A percentile compares a stretch with the other conserved stretches of the same genome.
These are phyloP conservation scores for Cladorhizidae sp. DNA, from an alignment of 37 sponge, comb jelly and placozoan species.

Conservation along the genomic window DNA sequence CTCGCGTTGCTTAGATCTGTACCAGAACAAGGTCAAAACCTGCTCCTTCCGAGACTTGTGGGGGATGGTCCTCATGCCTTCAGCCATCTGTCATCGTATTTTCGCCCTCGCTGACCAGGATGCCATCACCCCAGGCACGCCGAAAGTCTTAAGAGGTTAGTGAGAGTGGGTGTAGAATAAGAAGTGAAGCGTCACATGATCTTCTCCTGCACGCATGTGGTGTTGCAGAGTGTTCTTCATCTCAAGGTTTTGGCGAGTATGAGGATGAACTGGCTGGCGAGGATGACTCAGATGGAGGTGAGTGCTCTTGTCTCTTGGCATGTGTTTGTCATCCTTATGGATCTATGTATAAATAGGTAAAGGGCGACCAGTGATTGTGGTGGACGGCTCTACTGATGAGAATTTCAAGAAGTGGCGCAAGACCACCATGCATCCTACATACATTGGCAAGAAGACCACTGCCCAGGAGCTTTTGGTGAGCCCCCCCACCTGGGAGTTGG, in stretches of 20 bases:
- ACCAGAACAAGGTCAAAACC: not conserved
- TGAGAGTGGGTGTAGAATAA: no score
- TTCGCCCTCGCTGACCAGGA: conserved; percentile 1
- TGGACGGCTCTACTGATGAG: conserved; percentile 39
- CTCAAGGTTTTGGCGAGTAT: not conserved
- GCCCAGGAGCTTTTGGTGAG: conserved; percentile 65
- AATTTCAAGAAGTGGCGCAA: conserved; percentile 57
- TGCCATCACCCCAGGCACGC: not conserved
- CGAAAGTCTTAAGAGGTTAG: no score
- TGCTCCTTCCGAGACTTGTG: conserved; percentile 53
- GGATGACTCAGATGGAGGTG: conserved; percentile 3
- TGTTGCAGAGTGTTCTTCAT: no score
- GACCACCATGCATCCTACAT: conserved; percentile 41
- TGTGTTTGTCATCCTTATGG: not conserved
- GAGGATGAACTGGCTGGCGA: not conserved
- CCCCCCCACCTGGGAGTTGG: no score
- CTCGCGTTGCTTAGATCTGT: conserved; percentile 30
- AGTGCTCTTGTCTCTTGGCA: not conserved
- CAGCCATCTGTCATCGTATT: conserved; percentile 9
- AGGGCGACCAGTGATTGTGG: conserved; percentile 26
- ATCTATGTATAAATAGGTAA: not conserved
- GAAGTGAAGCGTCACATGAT: no score
- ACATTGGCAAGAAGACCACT: conserved; percentile 44
- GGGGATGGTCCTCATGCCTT: conserved; percentile 47
- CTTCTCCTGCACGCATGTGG: no score